These are phyloP conservation scores for Amblyjoppa fuscipennis DNA, from an alignment of 2,888 invertebrate species.

Conservation along the genomic window DNA sequence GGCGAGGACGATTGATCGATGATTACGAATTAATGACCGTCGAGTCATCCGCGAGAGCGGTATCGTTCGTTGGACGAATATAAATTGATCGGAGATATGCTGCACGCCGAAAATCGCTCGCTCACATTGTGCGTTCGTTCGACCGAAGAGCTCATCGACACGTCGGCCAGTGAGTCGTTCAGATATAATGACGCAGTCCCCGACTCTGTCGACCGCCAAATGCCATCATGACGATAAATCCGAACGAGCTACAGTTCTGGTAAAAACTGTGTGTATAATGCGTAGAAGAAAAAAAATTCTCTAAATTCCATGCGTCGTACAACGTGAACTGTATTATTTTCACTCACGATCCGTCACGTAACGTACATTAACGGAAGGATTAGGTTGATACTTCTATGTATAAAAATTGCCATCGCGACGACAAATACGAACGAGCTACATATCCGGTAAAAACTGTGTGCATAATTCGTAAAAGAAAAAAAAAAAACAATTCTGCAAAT, in stretches of 20 bases:
- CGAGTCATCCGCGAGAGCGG: neutral
- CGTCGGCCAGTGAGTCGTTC: constrained; percentile 61
- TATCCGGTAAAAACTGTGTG: constrained; percentile 75
- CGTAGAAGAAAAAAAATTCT: neutral
- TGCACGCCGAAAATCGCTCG: constrained; percentile 15
- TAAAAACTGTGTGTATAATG: constrained; percentile 67
- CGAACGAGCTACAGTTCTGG: constrained; percentile 79
- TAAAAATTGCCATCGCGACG: constrained; percentile 77
- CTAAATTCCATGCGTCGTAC: too few species aligned
- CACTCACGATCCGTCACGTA: too few species aligned
- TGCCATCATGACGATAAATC: constrained; percentile 80
- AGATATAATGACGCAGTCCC: constrained; percentile 83
- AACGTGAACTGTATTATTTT: too few species aligned
- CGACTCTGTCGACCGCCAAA: constrained; percentile 79
- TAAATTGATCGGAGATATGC: constrained; percentile 27
- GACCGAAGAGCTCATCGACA: constrained; percentile 47
- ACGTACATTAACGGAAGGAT: too few species aligned
- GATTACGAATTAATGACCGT: neutral
- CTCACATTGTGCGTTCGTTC: constrained; percentile 32
- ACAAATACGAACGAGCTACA: constrained; percentile 79
- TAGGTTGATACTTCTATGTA: too few species aligned
- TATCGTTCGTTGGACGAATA: constrained; percentile 1
- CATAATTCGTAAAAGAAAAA: neutral
- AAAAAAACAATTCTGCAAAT: neutral
- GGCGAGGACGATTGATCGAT: neutral